Evolutionary conservation across 37 sponge, comb jelly and placozoan genomes (phyloP), one percentile per base, ranked within the genome.

Genomic region (Petrosia ficiformis): DNA sequence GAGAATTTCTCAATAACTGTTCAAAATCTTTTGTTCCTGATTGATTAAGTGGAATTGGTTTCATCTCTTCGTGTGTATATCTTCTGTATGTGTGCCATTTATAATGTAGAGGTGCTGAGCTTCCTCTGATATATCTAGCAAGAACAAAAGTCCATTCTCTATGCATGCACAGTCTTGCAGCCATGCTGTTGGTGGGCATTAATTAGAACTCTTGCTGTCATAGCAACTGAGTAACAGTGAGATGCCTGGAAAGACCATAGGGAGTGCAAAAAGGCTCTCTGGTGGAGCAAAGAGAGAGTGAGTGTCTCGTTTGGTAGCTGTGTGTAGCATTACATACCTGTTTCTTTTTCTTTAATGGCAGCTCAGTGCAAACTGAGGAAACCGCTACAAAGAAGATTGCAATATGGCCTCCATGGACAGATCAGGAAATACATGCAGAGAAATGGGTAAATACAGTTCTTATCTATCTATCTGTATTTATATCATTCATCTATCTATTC

Each of bases 401-500:
- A 33, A 95, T 98, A 67, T 98, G 99, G 99, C 99, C 99, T 37
- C 88, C 90, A 58, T 98, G 94, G 95, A 85, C 74, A 78, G 99
- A 98, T 33, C 81, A 75, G 32, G 94, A 90, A 44, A 48, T 95
- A 14, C 77, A 85, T 41, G 72, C 87, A 41, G 97, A 96, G 82
- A 96, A 96, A 82, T 90, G 88, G 90, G 95, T 92, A 65, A 75
- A 68, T 22, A 10, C 16, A 48, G 14, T 48, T 19, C 14, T 48
- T 10, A 16, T 48, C 10, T 10, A 10, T 48, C 14, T 48, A 48
- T 48, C 54, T 19, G 10, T 10, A 19, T 10, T 10, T 48, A 16
- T 48, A 61, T 14, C 14, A 19, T 48, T 19, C 54, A 8, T 14
- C 54, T 48, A 48, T 8, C 14, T 14, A 8, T 19, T 48, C 14